Base-by-base conservation (phyloP, 1,140 invertebrate species). In the Neodiprion fabricii region DNA sequence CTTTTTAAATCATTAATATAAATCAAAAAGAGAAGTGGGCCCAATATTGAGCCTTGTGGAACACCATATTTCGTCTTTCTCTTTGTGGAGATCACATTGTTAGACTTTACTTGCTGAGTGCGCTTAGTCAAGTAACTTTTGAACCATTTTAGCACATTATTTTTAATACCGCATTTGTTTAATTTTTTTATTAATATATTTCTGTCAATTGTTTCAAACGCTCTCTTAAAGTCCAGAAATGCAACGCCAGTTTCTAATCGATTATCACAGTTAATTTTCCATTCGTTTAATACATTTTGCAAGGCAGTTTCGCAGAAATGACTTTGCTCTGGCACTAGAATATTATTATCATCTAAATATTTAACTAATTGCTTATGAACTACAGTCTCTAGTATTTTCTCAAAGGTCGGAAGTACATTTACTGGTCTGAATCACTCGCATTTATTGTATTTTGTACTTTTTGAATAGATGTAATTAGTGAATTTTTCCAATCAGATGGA, bases 211-310 rank as follows among this genome's bases (percentile, higher is more conserved):
- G 67, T 69, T 69, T 69, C 67, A 23, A 69, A 69, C 14, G 67
- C 67, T 69, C 67, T 69, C n/a, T 61, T 61, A n/a, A 61, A 61
- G 53, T 61, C 53, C n/a, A 61, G 53, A n/a, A 61, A 61, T 7
- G 17, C 67, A 23, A 69, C 67, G 11, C 40, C 67, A 23, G 40
- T 69, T 9, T 12, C 0, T 69, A 12, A 11, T 10, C 67, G 10
- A 17, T 69, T 23, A 47, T 69, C 67, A 12, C 10, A 12, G 9
- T 69, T 12, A 12, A 10, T 47, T 23, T 17, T 49, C 71, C n/a
- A 72, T 53, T 17, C n/a, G 11, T 9, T 72, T 53, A 49, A 17
- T 14, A 49, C 21, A 48, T 40, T 72, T 72, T 49, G 71, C 14
- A 72, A 48, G 17, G 47, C 71, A n/a, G 47, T 53, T 49, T 72